These are phyloP conservation scores for Pseudochaenichthys georgianus DNA, from an alignment of 2,797 vertebrate species.

Conservation along the genomic window DNA sequence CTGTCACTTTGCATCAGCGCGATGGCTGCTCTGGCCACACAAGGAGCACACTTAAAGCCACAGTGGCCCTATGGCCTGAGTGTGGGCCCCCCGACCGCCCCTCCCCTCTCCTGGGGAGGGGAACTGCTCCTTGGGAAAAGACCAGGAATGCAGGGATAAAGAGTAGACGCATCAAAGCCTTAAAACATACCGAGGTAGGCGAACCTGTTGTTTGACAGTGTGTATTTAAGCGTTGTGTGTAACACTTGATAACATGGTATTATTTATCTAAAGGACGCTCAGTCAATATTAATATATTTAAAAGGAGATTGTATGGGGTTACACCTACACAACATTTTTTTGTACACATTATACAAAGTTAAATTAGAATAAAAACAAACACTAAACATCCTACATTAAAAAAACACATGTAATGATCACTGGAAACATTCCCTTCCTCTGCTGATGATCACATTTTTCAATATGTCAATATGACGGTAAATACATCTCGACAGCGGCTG, in stretches of 20 bases:
- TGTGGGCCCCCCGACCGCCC: conserved; percentile 32
- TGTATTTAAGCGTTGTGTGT: conserved; percentile 5
- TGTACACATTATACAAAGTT: conserved; percentile 7
- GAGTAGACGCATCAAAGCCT: conserved; percentile 42
- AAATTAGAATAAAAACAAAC: conserved; percentile 23
- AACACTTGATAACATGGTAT: conserved; percentile 8
- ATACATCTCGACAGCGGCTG: conserved; percentile 68
- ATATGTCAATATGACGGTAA: conserved; percentile 62
- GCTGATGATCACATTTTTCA: conserved; percentile 56
- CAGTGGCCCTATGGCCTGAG: conserved; percentile 80
- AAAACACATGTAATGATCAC: conserved; percentile 4
- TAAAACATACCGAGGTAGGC: conserved; percentile 41
- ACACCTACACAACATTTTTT: neutral
- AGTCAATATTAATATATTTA: neutral
- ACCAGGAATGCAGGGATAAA: conserved; percentile 47
- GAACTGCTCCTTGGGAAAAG: conserved; percentile 52
- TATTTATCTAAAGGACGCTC: conserved; percentile 2
- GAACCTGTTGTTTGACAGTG: conserved; percentile 32
- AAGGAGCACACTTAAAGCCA: conserved; percentile 85
- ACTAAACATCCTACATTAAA: conserved; percentile 25
- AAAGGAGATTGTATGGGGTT: neutral
- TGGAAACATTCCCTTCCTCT: conserved; percentile 60
- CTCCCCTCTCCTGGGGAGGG: conserved; percentile 53
- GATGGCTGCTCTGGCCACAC: conserved; percentile 83
- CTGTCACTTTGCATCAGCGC: conserved; percentile 92